Evolutionary conservation across 2,888 invertebrate genomes (phyloP).

Genomic region (Sinohyriopsis cumingii): DNA sequence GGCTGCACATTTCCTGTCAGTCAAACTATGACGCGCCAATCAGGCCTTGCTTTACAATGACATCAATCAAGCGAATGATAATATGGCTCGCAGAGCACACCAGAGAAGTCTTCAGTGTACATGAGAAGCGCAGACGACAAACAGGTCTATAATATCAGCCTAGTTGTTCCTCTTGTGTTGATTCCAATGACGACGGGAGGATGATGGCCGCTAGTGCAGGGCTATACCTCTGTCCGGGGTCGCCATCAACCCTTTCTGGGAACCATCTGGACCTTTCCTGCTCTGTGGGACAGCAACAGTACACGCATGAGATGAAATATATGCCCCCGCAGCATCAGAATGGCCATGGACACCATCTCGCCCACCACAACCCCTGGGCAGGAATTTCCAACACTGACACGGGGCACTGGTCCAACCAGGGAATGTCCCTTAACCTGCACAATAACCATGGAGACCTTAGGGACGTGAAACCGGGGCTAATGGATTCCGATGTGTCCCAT

Average conservation of each 20-base stretch:
- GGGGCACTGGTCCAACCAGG: conserved; percentile 74
- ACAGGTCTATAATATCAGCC: conserved; percentile 26
- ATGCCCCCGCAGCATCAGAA: conserved; percentile 85
- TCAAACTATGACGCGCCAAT: conserved; percentile 57
- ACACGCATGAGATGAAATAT: conserved; percentile 90
- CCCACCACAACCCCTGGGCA: conserved; percentile 83
- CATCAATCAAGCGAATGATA: conserved; percentile 57
- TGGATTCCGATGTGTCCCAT: conserved; percentile 49
- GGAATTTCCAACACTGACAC: conserved; percentile 73
- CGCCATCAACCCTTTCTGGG: conserved; percentile 81
- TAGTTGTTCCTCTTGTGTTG: conserved; percentile 13
- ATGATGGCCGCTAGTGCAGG: conserved; percentile 83
- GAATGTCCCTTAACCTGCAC: conserved; percentile 76
- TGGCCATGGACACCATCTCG: conserved; percentile 52
- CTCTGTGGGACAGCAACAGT: conserved; percentile 64
- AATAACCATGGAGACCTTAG: conserved; percentile 73
- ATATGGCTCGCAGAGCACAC: conserved; percentile 53
- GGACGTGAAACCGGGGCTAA: conserved; percentile 71
- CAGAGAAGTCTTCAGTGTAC: conserved; percentile 63
- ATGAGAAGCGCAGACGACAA: conserved; percentile 77
- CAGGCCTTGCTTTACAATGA: conserved; percentile 28
- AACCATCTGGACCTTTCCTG: conserved; percentile 74
- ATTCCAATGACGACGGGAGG: conserved; percentile 26
- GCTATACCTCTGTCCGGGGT: conserved; percentile 86
- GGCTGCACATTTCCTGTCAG: conserved; percentile 57